These are phyloP conservation scores for Terrapene triunguis DNA, from an alignment of 2,113 vertebrate species.

Conservation along the genomic window DNA sequence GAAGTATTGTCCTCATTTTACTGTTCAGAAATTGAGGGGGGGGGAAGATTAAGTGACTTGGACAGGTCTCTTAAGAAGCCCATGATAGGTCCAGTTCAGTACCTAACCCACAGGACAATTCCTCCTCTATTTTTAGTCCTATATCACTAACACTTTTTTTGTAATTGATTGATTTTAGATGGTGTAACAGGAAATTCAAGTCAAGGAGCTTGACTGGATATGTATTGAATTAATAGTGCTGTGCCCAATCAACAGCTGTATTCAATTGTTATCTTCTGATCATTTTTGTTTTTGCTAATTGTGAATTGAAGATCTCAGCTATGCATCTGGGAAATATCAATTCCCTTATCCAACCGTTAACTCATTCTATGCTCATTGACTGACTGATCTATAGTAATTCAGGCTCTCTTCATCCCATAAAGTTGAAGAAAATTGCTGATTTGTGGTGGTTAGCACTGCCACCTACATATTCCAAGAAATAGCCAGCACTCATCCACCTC, in stretches of 20 bases:
- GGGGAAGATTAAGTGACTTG: neutral
- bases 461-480: neutral
- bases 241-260: neutral
- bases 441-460: neutral
- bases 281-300: neutral
- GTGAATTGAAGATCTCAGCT: neutral
- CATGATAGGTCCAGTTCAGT: neutral
- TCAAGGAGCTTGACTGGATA: rapidly evolving
- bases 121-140: neutral
- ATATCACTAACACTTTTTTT: neutral
- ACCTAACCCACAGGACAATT: neutral
- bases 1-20: neutral
- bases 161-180: neutral
- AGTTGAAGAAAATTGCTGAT: neutral
- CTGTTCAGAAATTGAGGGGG: neutral
- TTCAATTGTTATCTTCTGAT: neutral
- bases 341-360: neutral
- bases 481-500: neutral
- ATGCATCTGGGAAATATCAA: neutral
- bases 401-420: neutral
- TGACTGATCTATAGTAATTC: neutral
- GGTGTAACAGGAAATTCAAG: neutral
- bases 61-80: neutral
- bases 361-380: rapidly evolving
- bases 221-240: neutral